Evolutionary conservation across 2,113 vertebrate species (phyloP), one percentile per base, ranked within the genome.

Genomic region (Marmota flaviventris): DNA sequence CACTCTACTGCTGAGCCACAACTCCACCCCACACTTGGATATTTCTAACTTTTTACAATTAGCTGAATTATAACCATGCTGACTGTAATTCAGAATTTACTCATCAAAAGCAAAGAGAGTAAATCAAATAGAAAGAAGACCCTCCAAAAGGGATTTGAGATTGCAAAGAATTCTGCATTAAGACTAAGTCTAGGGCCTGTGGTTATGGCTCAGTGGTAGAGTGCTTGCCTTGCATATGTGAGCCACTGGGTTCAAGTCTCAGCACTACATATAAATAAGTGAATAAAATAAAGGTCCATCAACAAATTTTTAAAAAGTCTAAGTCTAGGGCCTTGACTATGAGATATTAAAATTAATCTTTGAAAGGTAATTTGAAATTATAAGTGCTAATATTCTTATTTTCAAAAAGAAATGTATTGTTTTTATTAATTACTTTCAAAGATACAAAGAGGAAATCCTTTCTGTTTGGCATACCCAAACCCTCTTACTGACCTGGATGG

Each of bases 21-120:
- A 45, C 45, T 1, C 45, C 45, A 45, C 45, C 45, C 8, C 45
- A 45, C 45, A 45, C 45, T 45, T 45, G 1, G 8, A 45, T 45
- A 32, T 53, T 91, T 93, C 91, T 73, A 70, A 91, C 34, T 96
- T 96, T 96, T 87, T 53, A 92, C 39, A 85, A 18, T 87, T 94
- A 69, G 27, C n/a, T 69, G 8, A 88, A 91, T 29, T 58, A 13
- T 24, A 94, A 83, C 16, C 37, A 77, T 39, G 61, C 7, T 56
- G 25, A 87, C 34, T 42, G 91, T 9, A 88, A 69, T 67, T 85
- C 79, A 85, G 37, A 83, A 92, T 75, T 86, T 76, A 45, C 53
- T 82, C 39, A 85, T 29, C 29, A 91, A 89, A 85, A 72, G 29
- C 32, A 75, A 82, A 79, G 32, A 67, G 56, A 78, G 56, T 37